Evolutionary conservation across 2,113 vertebrate species (phyloP).

Genomic region (Phasianus colchicus): DNA sequence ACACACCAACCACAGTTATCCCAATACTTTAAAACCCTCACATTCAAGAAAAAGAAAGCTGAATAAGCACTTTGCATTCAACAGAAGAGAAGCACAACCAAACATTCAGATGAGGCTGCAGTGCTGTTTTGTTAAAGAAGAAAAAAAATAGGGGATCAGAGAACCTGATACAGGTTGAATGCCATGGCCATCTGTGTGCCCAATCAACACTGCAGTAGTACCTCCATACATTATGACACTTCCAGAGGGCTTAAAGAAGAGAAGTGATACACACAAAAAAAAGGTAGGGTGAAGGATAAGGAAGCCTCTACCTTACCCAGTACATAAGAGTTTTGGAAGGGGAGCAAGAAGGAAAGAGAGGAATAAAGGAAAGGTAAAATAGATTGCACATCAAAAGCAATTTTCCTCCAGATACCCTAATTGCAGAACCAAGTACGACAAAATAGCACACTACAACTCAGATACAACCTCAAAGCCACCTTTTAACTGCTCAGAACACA

Average conservation of each 20-base stretch:
- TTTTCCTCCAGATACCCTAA: not conserved
- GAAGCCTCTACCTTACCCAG: not conserved
- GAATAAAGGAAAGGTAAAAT: not conserved
- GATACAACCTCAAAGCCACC: not conserved
- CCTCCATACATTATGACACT: not conserved
- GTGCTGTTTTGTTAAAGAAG: not conserved
- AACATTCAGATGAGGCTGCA: not conserved
- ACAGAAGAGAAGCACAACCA: not conserved
- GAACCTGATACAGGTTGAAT: not conserved
- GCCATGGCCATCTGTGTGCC: not conserved
- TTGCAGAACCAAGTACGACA: not conserved
- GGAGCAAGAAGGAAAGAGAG: not conserved
- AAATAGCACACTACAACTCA: not conserved
- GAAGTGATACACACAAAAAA: not conserved
- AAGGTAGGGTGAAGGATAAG: not conserved
- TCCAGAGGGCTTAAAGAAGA: not conserved
- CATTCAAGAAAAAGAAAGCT: not conserved
- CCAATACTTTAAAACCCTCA: not conserved
- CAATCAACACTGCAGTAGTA: not conserved
- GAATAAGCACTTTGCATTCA: not conserved
- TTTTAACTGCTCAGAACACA: constrained; percentile 12
- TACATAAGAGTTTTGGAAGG: not conserved
- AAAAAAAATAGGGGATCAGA: not conserved
- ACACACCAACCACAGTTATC: not conserved
- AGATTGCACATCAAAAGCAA: not conserved